Percentiles rank a stretch among this genome's conserved stretches.
These are phyloP conservation scores for Rhodophaea formosa DNA, from an alignment of 2,888 invertebrate species.

Conservation along the genomic window DNA sequence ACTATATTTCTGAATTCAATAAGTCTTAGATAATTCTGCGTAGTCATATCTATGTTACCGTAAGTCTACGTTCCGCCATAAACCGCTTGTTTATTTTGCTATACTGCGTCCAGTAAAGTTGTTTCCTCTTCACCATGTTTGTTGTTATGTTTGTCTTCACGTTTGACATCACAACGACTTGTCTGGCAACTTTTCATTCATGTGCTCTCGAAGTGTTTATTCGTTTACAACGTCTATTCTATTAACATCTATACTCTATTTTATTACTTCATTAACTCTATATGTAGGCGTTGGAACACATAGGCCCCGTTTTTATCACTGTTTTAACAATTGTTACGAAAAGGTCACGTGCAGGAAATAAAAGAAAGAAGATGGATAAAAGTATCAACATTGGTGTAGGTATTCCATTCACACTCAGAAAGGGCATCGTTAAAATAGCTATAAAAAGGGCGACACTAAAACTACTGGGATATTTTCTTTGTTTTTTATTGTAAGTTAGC, in stretches of 20 bases:
- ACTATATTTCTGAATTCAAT: too few species aligned
- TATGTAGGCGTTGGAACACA: background rate
- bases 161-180: conserved; percentile 7
- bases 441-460: background rate
- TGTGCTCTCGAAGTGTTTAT: background rate
- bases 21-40: background rate
- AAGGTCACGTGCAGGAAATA: background rate
- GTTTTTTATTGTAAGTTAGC: background rate
- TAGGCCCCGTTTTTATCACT: conserved; percentile 1
- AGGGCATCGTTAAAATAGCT: background rate
- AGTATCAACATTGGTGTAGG: background rate
- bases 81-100: background rate
- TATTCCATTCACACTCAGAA: background rate
- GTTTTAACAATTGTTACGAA: background rate
- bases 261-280: conserved; percentile 2
- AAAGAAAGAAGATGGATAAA: background rate
- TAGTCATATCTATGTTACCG: background rate
- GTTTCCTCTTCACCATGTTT: background rate
- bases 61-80: background rate
- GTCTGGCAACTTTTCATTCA: conserved; percentile 1
- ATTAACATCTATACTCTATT: background rate
- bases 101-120: background rate
- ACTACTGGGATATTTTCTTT: background rate
- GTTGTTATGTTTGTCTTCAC: conserved; percentile 2
- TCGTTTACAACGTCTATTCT: background rate